These are phyloP conservation scores for Chlorospingus semifuscus DNA, from an alignment of 2,797 vertebrate species.

Conservation along the genomic window DNA sequence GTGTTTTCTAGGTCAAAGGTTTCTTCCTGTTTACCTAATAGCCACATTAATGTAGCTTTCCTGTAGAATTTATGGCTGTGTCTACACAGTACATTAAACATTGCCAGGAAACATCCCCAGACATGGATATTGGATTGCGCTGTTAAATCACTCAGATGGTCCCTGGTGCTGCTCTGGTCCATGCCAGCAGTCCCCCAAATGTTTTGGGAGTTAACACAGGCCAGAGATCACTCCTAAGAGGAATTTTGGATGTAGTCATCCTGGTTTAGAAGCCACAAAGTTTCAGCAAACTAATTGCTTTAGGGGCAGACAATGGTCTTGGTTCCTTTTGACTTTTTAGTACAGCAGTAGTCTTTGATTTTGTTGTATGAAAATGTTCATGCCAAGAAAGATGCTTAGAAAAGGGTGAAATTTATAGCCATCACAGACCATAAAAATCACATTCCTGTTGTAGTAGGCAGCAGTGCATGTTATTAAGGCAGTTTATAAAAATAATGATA, in stretches of 20 bases:
- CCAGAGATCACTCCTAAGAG: not conserved
- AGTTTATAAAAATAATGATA: not conserved
- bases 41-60: not conserved
- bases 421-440: not conserved
- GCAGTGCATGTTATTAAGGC: slow-evolving; percentile 6
- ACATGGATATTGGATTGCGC: accelerated
- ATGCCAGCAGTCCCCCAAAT: not conserved
- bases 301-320: not conserved
- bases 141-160: not conserved
- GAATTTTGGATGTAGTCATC: not conserved
- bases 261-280: not conserved
- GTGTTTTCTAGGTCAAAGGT: not conserved
- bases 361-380: not conserved
- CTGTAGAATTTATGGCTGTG: not conserved
- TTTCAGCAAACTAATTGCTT: not conserved
- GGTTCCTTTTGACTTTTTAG: not conserved
- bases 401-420: not conserved
- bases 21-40: not conserved
- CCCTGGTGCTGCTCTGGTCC: not conserved
- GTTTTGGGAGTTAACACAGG: not conserved
- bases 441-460: not conserved
- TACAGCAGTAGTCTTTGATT: not conserved
- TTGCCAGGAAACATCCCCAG: not conserved
- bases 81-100: not conserved
- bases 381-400: not conserved